phyloP scores from a whole-genome alignment of 2,797 vertebrate genomes.

The Sus cebifrons region DNA sequence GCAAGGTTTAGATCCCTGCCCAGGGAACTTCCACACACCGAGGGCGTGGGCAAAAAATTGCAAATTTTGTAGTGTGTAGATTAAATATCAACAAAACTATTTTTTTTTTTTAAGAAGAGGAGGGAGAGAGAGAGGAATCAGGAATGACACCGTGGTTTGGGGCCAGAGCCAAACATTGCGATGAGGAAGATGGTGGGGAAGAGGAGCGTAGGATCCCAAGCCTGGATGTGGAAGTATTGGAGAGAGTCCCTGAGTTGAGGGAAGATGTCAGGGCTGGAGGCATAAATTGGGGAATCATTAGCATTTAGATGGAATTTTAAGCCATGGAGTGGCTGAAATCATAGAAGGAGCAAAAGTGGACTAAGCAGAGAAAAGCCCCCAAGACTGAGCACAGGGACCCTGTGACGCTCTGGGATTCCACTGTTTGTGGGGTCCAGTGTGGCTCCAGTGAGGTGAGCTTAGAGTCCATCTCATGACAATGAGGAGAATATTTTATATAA shows the following conservation, averaged over 20 bases:
- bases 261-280: neutral
- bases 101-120: neutral
- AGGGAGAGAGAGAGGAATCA: neutral
- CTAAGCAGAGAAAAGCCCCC: neutral
- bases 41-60: neutral
- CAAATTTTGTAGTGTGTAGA: neutral
- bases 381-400: neutral
- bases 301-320: conserved; percentile 66
- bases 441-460: neutral
- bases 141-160: neutral
- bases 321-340: neutral
- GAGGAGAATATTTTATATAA: neutral
- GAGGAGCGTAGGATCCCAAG: rapidly evolving
- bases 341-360: neutral
- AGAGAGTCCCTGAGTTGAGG: neutral
- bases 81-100: neutral
- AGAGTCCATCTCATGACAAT: neutral
- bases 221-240: neutral
- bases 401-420: neutral
- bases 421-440: too few species aligned
- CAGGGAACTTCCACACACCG: too few species aligned
- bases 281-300: neutral
- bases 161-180: neutral
- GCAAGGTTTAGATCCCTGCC: too few species aligned
- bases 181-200: too few species aligned